Evolutionary conservation across 2,888 invertebrate genomes (phyloP), one percentile per base, ranked within the genome.

Genomic region (Eustalomyia histrio): DNA sequence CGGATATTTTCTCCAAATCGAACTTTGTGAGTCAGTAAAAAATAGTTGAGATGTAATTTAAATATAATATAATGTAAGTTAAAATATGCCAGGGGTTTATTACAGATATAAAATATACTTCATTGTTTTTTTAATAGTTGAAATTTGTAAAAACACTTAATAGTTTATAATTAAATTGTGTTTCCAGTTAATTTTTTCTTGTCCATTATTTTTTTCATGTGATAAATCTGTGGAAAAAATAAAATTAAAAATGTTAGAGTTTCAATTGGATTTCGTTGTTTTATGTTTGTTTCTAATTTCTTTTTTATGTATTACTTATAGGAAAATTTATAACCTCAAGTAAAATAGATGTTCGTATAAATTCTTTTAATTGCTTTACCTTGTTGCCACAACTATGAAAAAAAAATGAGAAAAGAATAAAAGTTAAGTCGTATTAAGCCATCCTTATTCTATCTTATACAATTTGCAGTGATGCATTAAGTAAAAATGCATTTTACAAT

Each of bases 361-460:
- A 50, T 61, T 47, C 17, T 75, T 57, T 76, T 76, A 75, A 80
- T 80, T 80, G 67, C 57, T 74, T 58, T 58, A 76, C 58, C 69
- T 69, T 47, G 14, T 39, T 55, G 16, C 16, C 10, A 43, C 58
- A 50, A 71, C 17, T 39, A 69, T 12, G 14, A 53, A 39, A 7
- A 14, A 17, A 58, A 35, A n/a, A 7, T 29, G 52, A 33, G 10
- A 21, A 33, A 16, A 53, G 21, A 61, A 47, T 33, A 68, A 55
- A 50, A 53, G 18, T 74, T 60, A 47, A 69, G 33, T 29, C 61
- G 14, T 18, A n/a, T 65, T 67, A 67, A 75, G 53, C 24, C 71
- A 33, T 65, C 47, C 47, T 53, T 3, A 21, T 39, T 43, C 58
- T 74, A 67, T 68, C 39, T 50, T 47, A 14, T 57, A 50, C 68